These are phyloP conservation scores for Epizoanthus scotinus DNA, from an alignment of 92 coral and sea anemone genomes.

Conservation along the genomic window DNA sequence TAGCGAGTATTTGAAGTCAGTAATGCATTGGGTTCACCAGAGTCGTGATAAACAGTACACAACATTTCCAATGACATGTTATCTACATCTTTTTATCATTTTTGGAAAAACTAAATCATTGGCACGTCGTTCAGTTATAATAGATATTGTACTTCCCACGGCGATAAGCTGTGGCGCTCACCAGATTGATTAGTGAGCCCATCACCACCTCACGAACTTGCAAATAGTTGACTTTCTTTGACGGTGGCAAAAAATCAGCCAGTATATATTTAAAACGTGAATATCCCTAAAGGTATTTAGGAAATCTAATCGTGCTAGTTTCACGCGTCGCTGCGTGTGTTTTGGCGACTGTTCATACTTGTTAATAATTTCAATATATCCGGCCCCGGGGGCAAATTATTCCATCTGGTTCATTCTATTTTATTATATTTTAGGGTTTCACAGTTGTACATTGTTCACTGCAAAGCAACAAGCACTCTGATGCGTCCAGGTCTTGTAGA, in stretches of 20 bases:
- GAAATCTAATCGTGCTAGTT: background rate
- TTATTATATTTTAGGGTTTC: slow-evolving; percentile 3
- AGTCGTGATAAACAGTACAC: background rate
- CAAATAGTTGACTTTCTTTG: background rate
- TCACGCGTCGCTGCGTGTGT: background rate
- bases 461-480: slow-evolving; percentile 4
- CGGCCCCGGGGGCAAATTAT: slow-evolving; percentile 22
- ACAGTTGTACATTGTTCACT: background rate
- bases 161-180: background rate
- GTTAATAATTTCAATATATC: background rate
- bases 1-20: background rate
- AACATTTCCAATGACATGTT: background rate
- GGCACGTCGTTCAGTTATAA: background rate
- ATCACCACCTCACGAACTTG: slow-evolving; percentile 2
- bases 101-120: background rate
- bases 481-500: background rate
- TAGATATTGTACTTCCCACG: background rate
- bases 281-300: too few relatives aligned
- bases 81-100: background rate
- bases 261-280: background rate
- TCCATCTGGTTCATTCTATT: background rate
- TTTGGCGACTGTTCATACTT: too few relatives aligned
- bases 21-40: background rate
- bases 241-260: background rate
- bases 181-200: background rate